Evolutionary conservation across 2,797 vertebrate genomes (phyloP).

Genomic region (Aselliscus stoliczkanus): DNA sequence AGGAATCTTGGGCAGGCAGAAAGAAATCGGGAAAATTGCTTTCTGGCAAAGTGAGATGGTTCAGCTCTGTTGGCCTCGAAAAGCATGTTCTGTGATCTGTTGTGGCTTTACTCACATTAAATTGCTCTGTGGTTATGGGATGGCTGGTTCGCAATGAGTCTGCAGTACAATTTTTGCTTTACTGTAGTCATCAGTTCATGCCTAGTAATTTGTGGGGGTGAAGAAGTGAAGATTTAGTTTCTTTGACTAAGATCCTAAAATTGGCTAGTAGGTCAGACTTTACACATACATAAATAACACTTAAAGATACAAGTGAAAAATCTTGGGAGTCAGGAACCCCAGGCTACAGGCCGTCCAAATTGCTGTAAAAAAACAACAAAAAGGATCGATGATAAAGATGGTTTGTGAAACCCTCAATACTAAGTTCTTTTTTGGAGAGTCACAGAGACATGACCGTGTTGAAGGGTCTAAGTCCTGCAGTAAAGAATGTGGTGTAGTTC

Average conservation of each 20-base stretch:
- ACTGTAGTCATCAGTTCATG: not conserved
- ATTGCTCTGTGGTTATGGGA: not conserved
- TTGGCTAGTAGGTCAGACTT: not conserved
- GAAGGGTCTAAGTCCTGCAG: not conserved
- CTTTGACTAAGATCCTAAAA: not conserved
- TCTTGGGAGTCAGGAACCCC: not conserved
- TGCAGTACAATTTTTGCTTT: not conserved
- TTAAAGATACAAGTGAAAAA: not conserved
- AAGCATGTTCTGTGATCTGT: not conserved
- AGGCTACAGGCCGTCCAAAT: not conserved
- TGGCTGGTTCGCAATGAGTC: not conserved
- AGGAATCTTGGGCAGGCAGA: slow-evolving; percentile 50
- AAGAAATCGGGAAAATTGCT: slow-evolving; percentile 53
- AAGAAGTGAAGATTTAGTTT: not conserved
- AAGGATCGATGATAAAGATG: not conserved
- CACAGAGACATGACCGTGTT: not conserved
- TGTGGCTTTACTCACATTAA: slow-evolving; percentile 47
- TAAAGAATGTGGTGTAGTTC: not conserved
- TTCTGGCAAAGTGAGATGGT: slow-evolving; percentile 45
- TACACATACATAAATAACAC: not conserved
- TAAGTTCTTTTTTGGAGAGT: not conserved
- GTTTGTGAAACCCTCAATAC: not conserved
- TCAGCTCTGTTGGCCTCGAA: slow-evolving; percentile 34
- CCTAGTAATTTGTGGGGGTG: not conserved
- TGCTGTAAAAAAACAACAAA: not conserved